These are phyloP conservation scores for Borostomias antarcticus DNA, from an alignment of 2,797 vertebrate genomes.

Conservation along the genomic window DNA sequence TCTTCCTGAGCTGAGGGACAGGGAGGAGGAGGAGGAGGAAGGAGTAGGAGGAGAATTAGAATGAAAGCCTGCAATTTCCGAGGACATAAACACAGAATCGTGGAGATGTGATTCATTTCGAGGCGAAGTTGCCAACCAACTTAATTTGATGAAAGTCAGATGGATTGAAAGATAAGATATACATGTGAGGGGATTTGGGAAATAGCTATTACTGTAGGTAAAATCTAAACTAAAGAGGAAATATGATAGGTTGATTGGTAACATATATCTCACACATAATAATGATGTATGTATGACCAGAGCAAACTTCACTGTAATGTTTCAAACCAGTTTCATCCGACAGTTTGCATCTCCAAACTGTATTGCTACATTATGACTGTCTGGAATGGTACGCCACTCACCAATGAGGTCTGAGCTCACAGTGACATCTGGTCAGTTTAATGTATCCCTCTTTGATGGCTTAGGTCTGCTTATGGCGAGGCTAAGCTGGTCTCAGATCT, in stretches of 20 bases:
- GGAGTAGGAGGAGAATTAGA: neutral
- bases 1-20: slow-evolving; percentile 5
- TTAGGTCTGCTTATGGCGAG: neutral
- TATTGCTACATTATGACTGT: neutral
- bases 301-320: neutral
- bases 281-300: neutral
- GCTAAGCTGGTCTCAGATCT: too few relatives aligned
- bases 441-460: neutral
- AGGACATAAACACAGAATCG: slow-evolving; percentile 35
- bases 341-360: neutral
- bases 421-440: too few relatives aligned
- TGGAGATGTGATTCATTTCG: slow-evolving; percentile 48
- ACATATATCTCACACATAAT: neutral
- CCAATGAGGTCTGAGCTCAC: too few relatives aligned
- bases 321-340: neutral
- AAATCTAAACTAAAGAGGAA: neutral
- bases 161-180: slow-evolving; percentile 40
- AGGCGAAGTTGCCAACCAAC: slow-evolving; percentile 53
- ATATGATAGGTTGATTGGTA: neutral
- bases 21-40: slow-evolving; percentile 11
- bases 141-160: slow-evolving; percentile 58
- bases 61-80: slow-evolving; percentile 38
- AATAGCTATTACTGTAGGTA: neutral
- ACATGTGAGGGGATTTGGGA: slow-evolving; percentile 1
- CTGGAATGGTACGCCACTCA: too few relatives aligned